These are phyloP conservation scores for Sebastes itinus DNA, from an alignment of 2,797 vertebrate genomes.

Conservation along the genomic window DNA sequence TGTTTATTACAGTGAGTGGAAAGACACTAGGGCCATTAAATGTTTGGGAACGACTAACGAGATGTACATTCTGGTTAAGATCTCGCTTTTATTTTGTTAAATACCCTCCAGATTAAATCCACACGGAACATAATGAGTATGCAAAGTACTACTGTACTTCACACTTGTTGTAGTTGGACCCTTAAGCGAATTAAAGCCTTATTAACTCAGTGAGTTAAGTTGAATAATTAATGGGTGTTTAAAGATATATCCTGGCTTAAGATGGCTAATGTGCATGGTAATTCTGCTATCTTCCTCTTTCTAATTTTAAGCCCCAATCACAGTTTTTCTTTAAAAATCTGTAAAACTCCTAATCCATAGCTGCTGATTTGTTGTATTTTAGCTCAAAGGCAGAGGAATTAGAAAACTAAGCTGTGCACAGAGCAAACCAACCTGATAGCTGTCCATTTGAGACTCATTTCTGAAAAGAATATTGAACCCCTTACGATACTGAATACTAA, in stretches of 20 bases:
- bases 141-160: background rate
- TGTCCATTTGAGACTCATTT: background rate
- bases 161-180: conserved; percentile 9
- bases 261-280: conserved; percentile 46
- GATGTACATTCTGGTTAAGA: conserved; percentile 34
- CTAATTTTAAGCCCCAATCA: conserved; percentile 52
- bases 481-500: background rate
- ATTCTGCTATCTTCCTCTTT: conserved; percentile 46
- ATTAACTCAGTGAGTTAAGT: conserved; percentile 56
- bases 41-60: conserved; percentile 56
- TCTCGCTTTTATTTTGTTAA: background rate
- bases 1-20: conserved; percentile 47
- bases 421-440: background rate
- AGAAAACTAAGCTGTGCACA: background rate
- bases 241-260: conserved; percentile 43
- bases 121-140: conserved; percentile 7
- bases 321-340: background rate
- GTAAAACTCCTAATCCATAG: background rate
- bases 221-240: conserved; percentile 61
- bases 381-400: background rate
- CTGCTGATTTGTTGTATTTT: background rate
- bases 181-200: conserved; percentile 34
- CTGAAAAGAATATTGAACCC: background rate
- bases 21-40: conserved; percentile 51
- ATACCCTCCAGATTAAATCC: background rate